Conservation (phyloP, 2,797 vertebrate genomes). For the Taeniopygia guttata region DNA sequence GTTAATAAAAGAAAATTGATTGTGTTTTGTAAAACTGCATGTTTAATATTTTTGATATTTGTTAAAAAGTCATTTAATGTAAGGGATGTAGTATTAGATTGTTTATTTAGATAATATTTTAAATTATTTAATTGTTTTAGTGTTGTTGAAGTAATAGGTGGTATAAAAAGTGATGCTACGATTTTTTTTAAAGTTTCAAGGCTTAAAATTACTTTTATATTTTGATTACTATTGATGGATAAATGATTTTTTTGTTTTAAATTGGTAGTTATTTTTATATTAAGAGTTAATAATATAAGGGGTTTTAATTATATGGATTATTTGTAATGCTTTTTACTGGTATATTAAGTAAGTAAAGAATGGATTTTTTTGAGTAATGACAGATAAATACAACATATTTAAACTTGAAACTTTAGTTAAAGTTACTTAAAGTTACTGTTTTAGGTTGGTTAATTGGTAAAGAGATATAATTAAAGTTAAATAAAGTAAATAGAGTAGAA, state of each 20-base stretch:
- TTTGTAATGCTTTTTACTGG: too few species aligned
- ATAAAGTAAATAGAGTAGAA: neutral
- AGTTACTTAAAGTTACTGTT: neutral
- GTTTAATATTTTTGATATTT: neutral
- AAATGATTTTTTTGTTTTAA: neutral
- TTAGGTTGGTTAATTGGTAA: neutral
- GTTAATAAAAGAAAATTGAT: neutral
- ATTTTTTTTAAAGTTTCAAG: neutral
- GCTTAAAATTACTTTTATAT: neutral
- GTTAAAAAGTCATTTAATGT: neutral
- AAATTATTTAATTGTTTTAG: neutral
- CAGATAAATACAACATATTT: too few species aligned
- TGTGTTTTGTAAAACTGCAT: too few species aligned
- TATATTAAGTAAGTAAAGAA: too few species aligned
- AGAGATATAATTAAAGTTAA: neutral
- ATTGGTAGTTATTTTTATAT: too few species aligned
- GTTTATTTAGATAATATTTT: neutral
- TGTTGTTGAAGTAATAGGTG: neutral
- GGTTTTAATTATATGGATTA: too few species aligned
- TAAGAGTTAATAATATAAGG: too few species aligned
- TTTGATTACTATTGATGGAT: neutral
- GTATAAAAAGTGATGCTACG: neutral
- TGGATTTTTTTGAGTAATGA: too few species aligned
- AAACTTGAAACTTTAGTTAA: too few species aligned
- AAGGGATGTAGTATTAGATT: neutral